Evolutionary conservation across 1,140 invertebrate genomes (phyloP), one percentile per base, ranked within the genome.

Genomic region (Thereuonema tuberculata): DNA sequence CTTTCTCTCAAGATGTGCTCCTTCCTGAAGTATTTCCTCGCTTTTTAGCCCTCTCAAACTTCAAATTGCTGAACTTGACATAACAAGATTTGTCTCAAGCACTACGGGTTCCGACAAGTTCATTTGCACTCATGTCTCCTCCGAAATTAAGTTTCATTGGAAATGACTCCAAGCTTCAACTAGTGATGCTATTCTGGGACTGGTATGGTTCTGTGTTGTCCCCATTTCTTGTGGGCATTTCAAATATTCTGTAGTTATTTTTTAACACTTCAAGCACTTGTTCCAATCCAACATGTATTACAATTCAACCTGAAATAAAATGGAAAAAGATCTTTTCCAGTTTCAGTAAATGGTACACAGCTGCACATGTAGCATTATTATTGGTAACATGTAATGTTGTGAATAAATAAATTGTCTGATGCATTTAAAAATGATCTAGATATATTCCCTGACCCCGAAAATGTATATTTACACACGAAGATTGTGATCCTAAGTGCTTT

Each of bases 251-350:
- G 37, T 43, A 9, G 37, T 43, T n/a, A n/a, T 43, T 43, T 43
- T 43, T n/a, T 43, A n/a, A 43, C 37, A 43, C 9, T 28, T 54
- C 37, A 61, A 28, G 59, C 56, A 59, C 54, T 55, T 52, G 59
- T 61, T 61, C 59, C 59, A 61, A 61, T 61, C 59, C 59, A 61
- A 60, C 29, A 55, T 53, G 56, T 58, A 58, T 58, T 58, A 58
- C 43, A 58, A 26, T 31, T 29, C 25, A 56, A 20, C 20, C 27
- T 56, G 55, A 56, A 56, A 29, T 2, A 56, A 29, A 12, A 37
- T n/a, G n/a, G 37, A 43, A 43, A 43, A 43, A 43, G 9, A 43
- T 43, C 9, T 43, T 43, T n/a, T n/a, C n/a, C n/a, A n/a, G n/a
- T n/a, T n/a, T n/a, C n/a, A n/a, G n/a, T n/a, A n/a, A n/a, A n/a